phyloP scores from a whole-genome alignment of 1,140 invertebrate genomes.

The Ridgeia piscesae region DNA sequence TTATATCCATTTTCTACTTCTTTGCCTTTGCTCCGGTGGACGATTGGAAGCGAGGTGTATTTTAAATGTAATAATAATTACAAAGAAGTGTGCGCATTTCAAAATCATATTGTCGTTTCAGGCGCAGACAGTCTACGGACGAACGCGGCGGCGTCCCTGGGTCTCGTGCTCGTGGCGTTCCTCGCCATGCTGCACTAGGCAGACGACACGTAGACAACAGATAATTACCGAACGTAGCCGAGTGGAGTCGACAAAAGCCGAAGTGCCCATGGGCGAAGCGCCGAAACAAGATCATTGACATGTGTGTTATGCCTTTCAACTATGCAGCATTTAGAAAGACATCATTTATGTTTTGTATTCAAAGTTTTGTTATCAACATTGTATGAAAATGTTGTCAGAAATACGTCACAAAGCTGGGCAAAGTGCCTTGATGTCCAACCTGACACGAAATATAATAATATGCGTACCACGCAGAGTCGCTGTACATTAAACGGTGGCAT shows the following conservation, averaged over 20 bases:
- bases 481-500: background rate
- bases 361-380: background rate
- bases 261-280: background rate
- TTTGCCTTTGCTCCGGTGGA: too few relatives aligned
- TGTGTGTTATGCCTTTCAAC: background rate
- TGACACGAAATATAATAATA: too few relatives aligned
- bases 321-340: background rate
- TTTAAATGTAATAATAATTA: background rate
- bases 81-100: background rate
- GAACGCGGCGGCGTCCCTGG: background rate
- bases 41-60: background rate
- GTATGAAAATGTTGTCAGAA: background rate
- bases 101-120: background rate
- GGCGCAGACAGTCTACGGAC: background rate
- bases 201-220: background rate
- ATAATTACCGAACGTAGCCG: background rate
- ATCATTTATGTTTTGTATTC: background rate
- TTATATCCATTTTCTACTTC: too few relatives aligned
- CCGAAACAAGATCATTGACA: background rate
- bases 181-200: background rate
- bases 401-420: background rate
- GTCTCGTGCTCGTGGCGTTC: background rate
- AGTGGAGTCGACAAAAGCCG: background rate
- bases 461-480: too few relatives aligned
- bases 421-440: background rate